Evolutionary conservation across 2,888 invertebrate genomes (phyloP).

Genomic region (Crossocerus cetratus): DNA sequence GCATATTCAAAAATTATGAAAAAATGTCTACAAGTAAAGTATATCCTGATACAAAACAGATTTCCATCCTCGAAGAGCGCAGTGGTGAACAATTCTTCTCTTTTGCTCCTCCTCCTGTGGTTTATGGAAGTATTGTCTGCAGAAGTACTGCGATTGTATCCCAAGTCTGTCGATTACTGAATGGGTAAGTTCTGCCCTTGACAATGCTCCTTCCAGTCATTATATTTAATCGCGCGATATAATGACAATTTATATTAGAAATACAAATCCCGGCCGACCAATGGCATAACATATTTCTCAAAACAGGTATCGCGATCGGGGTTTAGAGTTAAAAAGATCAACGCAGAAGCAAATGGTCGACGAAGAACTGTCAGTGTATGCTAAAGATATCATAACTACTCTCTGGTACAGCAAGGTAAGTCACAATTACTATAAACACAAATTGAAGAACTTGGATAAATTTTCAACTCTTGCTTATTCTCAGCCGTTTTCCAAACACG

Average conservation of each 20-base stretch:
- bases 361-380: slow-evolving; percentile 51
- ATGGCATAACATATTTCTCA: too few species aligned
- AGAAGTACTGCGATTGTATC: slow-evolving; percentile 64
- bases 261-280: background rate
- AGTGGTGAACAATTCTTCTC: slow-evolving; percentile 60
- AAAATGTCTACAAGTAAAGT: too few species aligned
- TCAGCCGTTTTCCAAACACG: slow-evolving; percentile 54
- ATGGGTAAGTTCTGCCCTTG: slow-evolving; percentile 48
- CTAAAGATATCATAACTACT: slow-evolving; percentile 60
- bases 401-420: slow-evolving; percentile 63
- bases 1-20: slow-evolving; percentile 1
- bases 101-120: slow-evolving; percentile 66
- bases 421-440: slow-evolving; percentile 2
- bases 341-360: slow-evolving; percentile 41
- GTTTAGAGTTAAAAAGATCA: slow-evolving; percentile 40
- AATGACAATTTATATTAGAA: background rate
- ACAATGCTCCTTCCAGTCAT: background rate
- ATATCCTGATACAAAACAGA: slow-evolving; percentile 37
- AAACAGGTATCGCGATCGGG: slow-evolving; percentile 58
- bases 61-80: slow-evolving; percentile 54
- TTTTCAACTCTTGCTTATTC: slow-evolving; percentile 18
- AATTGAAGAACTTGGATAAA: background rate
- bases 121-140: slow-evolving; percentile 68
- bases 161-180: slow-evolving; percentile 66
- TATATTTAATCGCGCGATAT: background rate